Evolutionary conservation across 1,140 invertebrate species (phyloP).

Genomic region (Argopecten irradians): DNA sequence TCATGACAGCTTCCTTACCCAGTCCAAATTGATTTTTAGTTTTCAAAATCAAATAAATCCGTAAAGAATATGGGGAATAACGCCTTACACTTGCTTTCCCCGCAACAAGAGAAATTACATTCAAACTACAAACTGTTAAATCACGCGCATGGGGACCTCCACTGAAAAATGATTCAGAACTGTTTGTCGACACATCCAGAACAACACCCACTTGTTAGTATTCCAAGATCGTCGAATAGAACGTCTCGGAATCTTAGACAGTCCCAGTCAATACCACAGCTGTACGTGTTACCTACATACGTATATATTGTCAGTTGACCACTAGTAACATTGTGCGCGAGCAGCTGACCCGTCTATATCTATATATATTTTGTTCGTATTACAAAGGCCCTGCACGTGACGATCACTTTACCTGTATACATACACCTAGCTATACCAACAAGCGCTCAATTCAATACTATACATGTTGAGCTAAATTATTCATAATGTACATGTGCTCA

Average conservation of each 20-base stretch:
- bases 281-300: neutral
- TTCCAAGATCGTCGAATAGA: neutral
- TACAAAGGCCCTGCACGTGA: neutral
- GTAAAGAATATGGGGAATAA: neutral
- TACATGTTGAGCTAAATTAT: neutral
- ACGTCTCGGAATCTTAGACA: neutral
- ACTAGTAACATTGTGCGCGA: neutral
- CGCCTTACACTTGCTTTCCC: neutral
- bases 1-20: neutral
- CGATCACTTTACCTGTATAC: neutral
- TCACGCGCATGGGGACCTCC: neutral
- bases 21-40: neutral
- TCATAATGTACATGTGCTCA: neutral
- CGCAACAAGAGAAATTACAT: neutral
- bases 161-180: neutral
- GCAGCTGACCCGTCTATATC: neutral
- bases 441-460: neutral
- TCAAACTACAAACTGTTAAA: neutral
- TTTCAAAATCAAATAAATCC: conserved; percentile 6
- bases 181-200: neutral
- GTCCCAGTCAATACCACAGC: neutral
- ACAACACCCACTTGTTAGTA: neutral
- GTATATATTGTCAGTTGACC: neutral
- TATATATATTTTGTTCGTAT: neutral
- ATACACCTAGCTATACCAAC: neutral